phyloP scores from a whole-genome alignment of 2,113 vertebrate species.

The Octodon degus region DNA sequence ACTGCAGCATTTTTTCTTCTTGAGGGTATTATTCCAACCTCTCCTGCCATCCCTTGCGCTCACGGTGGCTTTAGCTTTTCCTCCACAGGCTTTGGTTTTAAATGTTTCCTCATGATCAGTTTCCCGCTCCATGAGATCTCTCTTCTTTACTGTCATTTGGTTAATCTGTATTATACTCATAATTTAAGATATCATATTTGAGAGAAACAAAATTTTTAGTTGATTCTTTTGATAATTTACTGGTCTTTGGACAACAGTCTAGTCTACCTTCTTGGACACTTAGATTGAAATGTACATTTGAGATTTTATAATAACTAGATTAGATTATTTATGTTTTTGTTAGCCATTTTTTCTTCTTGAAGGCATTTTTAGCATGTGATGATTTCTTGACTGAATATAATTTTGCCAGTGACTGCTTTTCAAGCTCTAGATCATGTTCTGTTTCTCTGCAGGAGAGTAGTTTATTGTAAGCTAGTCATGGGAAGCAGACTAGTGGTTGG shows the following conservation, averaged over 20 bases:
- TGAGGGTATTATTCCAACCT: background rate
- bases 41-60: background rate
- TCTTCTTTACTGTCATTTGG: background rate
- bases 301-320: background rate
- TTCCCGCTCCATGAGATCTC: background rate
- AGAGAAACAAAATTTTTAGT: background rate
- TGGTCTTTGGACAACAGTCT: background rate
- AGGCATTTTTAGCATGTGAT: background rate
- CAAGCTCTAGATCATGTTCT: background rate
- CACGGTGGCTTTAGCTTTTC: background rate
- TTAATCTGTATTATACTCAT: background rate
- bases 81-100: background rate
- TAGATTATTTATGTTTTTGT: background rate
- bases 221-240: background rate
- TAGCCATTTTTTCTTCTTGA: background rate
- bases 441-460: background rate
- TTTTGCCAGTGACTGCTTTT: background rate
- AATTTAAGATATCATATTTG: background rate
- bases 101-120: background rate
- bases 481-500: background rate
- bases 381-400: background rate
- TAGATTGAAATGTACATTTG: background rate
- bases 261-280: background rate
- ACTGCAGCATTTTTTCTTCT: no score
- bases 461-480: background rate